phyloP scores from a whole-genome alignment of 2,797 vertebrate genomes.

The Gastrophryne carolinensis region DNA sequence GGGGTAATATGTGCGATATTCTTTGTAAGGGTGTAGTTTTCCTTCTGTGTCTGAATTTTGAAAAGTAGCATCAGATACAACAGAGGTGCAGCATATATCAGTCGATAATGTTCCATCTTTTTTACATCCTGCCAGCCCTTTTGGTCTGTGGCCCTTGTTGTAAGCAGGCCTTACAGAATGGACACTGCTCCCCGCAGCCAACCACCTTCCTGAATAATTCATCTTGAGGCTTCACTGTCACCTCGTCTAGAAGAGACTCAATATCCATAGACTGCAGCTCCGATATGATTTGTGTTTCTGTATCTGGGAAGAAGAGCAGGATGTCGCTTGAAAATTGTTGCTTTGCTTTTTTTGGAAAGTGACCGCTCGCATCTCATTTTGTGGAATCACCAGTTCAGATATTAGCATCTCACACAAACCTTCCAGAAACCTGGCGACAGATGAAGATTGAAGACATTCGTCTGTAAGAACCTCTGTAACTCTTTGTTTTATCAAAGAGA shows the following conservation, averaged over 20 bases:
- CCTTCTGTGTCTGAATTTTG: fast-evolving
- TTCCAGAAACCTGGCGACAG: conserved; percentile 61
- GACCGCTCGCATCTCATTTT: conserved; percentile 56
- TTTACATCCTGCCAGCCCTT: background rate
- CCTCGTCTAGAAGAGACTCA: background rate
- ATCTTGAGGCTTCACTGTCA: background rate
- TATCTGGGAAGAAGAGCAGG: conserved; percentile 55
- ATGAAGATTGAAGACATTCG: conserved; percentile 19
- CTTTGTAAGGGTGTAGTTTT: conserved; percentile 49
- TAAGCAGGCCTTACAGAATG: conserved; percentile 63
- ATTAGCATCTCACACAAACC: conserved; percentile 62
- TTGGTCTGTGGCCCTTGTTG: conserved; percentile 58
- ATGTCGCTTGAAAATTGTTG: conserved; percentile 63
- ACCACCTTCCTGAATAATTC: conserved; percentile 17
- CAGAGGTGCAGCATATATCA: conserved; percentile 54
- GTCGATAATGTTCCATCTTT: fast-evolving
- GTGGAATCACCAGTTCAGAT: conserved; percentile 59
- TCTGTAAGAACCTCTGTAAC: conserved; percentile 9
- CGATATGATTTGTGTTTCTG: background rate
- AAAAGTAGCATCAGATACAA: conserved; percentile 21
- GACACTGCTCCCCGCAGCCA: conserved; percentile 54
- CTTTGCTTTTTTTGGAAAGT: conserved; percentile 67
- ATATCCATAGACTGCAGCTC: background rate
- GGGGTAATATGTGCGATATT: conserved; percentile 52
- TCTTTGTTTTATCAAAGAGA: conserved; percentile 46